Evolutionary conservation across 2,113 vertebrate genomes (phyloP).

Genomic region (Mustelus asterias): DNA sequence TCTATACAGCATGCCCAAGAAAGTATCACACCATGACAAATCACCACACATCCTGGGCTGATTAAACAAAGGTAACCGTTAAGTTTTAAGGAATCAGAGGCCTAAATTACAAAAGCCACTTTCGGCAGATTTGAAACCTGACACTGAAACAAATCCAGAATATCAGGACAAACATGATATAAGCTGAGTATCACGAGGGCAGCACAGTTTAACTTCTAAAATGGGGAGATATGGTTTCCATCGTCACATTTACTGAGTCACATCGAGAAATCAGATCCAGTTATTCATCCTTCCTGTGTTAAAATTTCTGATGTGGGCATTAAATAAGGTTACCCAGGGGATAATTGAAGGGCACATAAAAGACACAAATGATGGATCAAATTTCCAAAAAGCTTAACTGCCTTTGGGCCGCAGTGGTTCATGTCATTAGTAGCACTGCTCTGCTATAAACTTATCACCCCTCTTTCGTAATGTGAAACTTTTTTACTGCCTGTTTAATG

Average conservation of each 20-base stretch:
- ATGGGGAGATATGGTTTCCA: constrained; percentile 24
- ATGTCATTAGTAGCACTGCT: constrained; percentile 18
- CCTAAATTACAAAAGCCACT: neutral
- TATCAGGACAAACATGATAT: neutral
- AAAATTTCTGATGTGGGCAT: constrained; percentile 27
- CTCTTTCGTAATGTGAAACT: constrained; percentile 31
- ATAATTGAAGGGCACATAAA: constrained; percentile 34
- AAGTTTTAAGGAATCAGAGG: neutral
- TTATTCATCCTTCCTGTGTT: constrained; percentile 23
- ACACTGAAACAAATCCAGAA: neutral
- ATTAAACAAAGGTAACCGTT: neutral
- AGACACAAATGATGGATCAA: constrained; percentile 32
- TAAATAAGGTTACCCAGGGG: constrained; percentile 29
- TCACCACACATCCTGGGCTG: neutral
- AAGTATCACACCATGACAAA: neutral
- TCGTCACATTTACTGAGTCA: constrained; percentile 7
- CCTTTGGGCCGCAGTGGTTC: constrained; percentile 18
- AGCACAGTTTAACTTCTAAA: neutral
- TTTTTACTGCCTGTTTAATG: constrained; percentile 33
- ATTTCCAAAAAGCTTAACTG: constrained; percentile 20
- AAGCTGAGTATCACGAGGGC: neutral
- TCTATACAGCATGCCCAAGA: neutral
- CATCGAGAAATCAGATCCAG: constrained; percentile 24
- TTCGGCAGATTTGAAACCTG: constrained; percentile 4
- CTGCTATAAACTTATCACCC: constrained; percentile 28